A percentile compares a stretch with the other conserved stretches of the same genome.
Evolutionary conservation across 2,888 invertebrate species (phyloP).

Genomic region (Polietes domitor): DNA sequence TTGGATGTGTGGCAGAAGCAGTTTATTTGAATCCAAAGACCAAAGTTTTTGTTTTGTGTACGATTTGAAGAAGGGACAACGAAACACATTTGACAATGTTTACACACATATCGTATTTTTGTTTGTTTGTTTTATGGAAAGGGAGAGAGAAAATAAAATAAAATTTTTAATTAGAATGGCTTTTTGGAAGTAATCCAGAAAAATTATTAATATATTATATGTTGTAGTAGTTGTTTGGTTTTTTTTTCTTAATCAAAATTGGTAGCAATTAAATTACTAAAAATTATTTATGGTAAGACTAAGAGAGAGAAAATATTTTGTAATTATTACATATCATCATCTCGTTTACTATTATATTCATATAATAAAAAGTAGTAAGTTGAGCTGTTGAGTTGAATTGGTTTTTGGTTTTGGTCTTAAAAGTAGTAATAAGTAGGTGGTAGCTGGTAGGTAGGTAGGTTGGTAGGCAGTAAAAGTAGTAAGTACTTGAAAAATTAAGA

Average conservation of each 20-base stretch:
- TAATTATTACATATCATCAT: conserved; percentile 2
- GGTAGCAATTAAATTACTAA: conserved; percentile 68
- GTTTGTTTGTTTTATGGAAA: conserved; percentile 73
- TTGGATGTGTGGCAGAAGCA: conserved; percentile 62
- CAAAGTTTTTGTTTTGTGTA: conserved; percentile 62
- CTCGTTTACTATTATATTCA: conserved; percentile 27
- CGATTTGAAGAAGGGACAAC: conserved; percentile 54
- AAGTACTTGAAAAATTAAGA: neutral
- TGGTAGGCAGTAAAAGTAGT: conserved; percentile 1
- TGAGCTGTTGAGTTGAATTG: conserved; percentile 10
- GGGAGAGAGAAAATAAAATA: conserved; percentile 79
- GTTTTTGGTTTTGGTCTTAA: conserved; percentile 9
- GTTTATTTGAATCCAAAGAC: conserved; percentile 56
- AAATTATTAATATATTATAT: conserved; percentile 43
- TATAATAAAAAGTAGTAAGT: conserved; percentile 2
- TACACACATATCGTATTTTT: conserved; percentile 67
- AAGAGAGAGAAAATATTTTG: conserved; percentile 36
- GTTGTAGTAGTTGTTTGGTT: conserved; percentile 52
- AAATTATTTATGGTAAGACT: conserved; percentile 43
- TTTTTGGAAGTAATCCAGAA: conserved; percentile 72
- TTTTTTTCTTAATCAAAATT: conserved; percentile 32
- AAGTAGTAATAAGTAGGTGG: conserved; percentile 27
- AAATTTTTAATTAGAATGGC: conserved; percentile 76
- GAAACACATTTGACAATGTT: conserved; percentile 65
- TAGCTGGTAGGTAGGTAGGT: conserved; percentile 1